These are phyloP conservation scores for Ochropleura leucogaster DNA, from an alignment of 2,888 invertebrate genomes.

Conservation along the genomic window DNA sequence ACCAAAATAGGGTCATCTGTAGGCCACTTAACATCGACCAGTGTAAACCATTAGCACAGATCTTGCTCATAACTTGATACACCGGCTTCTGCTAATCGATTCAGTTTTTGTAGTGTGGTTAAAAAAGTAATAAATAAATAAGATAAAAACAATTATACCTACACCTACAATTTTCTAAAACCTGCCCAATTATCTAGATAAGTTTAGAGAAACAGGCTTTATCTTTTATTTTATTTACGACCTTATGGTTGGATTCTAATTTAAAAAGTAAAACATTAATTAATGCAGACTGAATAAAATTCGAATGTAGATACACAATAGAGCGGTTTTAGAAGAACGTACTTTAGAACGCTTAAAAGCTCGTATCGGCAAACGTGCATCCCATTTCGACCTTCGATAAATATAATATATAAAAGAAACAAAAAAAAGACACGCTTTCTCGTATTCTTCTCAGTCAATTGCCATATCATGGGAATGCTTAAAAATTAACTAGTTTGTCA, in stretches of 20 bases:
- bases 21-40: constrained; percentile 1
- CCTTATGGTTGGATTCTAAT: neutral
- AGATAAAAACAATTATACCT: neutral
- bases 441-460: too few species aligned
- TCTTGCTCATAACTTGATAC: neutral
- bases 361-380: too few species aligned
- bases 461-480: too few species aligned
- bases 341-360: too few species aligned
- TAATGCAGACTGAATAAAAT: too few species aligned
- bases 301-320: neutral
- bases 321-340: neutral
- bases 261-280: neutral
- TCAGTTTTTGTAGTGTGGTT: constrained; percentile 19
- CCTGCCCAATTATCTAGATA: neutral
- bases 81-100: constrained; percentile 34
- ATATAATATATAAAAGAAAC: too few species aligned
- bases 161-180: constrained; percentile 10
- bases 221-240: constrained; percentile 20
- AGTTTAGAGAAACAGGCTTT: neutral
- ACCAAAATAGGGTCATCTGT: neutral
- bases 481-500: too few species aligned
- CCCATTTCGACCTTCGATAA: too few species aligned
- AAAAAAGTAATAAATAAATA: neutral
- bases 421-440: too few species aligned
- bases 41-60: neutral